phyloP scores from a whole-genome alignment of 2,888 invertebrate species.

The Ormyrus labotus region DNA sequence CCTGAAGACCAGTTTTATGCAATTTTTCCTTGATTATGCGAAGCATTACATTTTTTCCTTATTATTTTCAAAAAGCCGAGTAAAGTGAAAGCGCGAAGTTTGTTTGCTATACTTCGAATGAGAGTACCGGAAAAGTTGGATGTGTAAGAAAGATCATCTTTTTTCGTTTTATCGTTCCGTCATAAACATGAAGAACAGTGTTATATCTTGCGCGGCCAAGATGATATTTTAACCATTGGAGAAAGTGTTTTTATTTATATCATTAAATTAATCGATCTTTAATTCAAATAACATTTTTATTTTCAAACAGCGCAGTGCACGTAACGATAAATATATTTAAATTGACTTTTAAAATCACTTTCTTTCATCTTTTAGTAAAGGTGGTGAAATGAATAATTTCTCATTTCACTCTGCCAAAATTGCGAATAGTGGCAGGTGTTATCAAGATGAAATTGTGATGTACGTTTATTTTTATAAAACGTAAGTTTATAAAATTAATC shows the following conservation, averaged over 20 bases:
- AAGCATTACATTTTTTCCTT: background rate
- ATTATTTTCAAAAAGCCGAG: background rate
- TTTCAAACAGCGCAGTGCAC: no score
- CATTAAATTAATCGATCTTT: background rate
- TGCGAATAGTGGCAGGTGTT: no score
- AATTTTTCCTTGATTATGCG: no score
- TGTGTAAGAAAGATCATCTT: conserved; percentile 10
- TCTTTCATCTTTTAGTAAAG: no score
- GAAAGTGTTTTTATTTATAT: background rate
- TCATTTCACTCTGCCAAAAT: no score
- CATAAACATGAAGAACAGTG: background rate
- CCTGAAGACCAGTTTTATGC: no score
- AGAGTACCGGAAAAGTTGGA: conserved; percentile 6
- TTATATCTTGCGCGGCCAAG: background rate
- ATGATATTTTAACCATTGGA: background rate
- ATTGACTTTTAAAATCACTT: no score
- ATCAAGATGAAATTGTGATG: no score
- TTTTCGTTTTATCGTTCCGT: conserved; percentile 20
- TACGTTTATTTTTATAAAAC: no score
- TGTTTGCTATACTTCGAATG: background rate
- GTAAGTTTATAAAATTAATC: no score
- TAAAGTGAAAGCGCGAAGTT: conserved; percentile 25
- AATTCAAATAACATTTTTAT: background rate
- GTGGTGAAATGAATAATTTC: no score
- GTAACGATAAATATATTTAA: no score